Percentiles rank a stretch among this genome's conserved stretches.
These are phyloP conservation scores for Drosophila biarmipes DNA, from an alignment of 1,140 invertebrate species.

Conservation along the genomic window DNA sequence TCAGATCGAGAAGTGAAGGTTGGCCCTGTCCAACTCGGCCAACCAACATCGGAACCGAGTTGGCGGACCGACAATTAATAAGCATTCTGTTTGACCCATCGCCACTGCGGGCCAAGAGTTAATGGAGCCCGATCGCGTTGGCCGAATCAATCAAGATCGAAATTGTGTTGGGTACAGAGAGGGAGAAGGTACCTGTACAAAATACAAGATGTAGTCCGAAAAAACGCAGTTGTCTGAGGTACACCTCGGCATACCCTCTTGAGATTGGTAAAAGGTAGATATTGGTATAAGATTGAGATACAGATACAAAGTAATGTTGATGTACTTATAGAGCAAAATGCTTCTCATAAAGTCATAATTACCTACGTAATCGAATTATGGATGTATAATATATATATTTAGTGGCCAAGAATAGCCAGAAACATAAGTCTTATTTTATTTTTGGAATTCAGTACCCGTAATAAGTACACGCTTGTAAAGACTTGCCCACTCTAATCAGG, in stretches of 20 bases:
- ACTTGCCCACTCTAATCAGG: too few relatives aligned
- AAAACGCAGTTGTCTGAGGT: neutral
- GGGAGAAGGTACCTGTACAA: neutral
- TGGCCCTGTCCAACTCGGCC: neutral
- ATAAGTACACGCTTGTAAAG: too few relatives aligned
- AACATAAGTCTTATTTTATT: neutral
- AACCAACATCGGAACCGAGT: constrained; percentile 8
- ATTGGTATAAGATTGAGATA: too few relatives aligned
- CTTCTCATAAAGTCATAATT: too few relatives aligned
- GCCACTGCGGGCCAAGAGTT: constrained; percentile 33
- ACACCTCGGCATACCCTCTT: too few relatives aligned
- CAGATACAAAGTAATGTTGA: too few relatives aligned
- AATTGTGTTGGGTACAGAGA: constrained; percentile 18
- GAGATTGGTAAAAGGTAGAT: too few relatives aligned
- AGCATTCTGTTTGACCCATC: constrained; percentile 47
- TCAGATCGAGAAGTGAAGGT: constrained; percentile 41
- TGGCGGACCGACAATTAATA: constrained; percentile 57
- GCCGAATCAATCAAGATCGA: constrained; percentile 31
- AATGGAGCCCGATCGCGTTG: constrained; percentile 24
- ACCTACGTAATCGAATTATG: too few relatives aligned
- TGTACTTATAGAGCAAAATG: too few relatives aligned
- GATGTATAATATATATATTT: too few relatives aligned
- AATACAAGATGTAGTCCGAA: neutral
- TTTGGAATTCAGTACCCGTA: too few relatives aligned
- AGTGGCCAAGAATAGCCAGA: too few relatives aligned